Conservation (phyloP, 2,888 invertebrate species). For the Sarcophaga subvicina region DNA sequence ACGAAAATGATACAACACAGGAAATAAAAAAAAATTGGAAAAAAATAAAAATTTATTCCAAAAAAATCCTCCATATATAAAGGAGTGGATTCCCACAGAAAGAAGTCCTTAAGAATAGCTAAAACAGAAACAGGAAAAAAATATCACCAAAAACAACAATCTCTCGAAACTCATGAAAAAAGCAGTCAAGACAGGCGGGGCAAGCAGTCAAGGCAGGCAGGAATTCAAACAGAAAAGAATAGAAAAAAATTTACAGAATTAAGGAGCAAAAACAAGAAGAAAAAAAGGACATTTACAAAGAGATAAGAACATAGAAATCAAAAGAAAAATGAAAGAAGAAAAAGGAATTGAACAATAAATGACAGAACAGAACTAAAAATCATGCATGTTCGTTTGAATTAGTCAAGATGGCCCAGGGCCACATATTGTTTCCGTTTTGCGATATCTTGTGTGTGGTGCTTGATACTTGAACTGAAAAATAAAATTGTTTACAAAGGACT, state of each 20-base stretch:
- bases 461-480: too few relatives aligned
- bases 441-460: not conserved
- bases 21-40: not conserved
- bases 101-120: too few relatives aligned
- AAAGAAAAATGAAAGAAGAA: not conserved
- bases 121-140: too few relatives aligned
- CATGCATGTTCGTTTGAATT: slow-evolving; percentile 35
- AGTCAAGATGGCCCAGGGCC: slow-evolving; percentile 33
- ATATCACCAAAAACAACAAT: too few relatives aligned
- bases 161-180: too few relatives aligned
- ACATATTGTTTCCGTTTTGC: not conserved
- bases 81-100: too few relatives aligned
- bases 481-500: not conserved
- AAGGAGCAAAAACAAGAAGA: not conserved
- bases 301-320: not conserved
- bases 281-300: not conserved
- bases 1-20: not conserved
- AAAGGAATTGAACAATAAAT: slow-evolving; percentile 22
- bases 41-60: too few relatives aligned
- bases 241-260: not conserved
- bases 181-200: too few relatives aligned
- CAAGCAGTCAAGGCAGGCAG: not conserved
- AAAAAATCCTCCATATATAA: too few relatives aligned
- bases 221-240: not conserved
- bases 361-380: slow-evolving; percentile 9